Evolutionary conservation across 2,797 vertebrate genomes (phyloP).

Genomic region (Syncerus caffer): DNA sequence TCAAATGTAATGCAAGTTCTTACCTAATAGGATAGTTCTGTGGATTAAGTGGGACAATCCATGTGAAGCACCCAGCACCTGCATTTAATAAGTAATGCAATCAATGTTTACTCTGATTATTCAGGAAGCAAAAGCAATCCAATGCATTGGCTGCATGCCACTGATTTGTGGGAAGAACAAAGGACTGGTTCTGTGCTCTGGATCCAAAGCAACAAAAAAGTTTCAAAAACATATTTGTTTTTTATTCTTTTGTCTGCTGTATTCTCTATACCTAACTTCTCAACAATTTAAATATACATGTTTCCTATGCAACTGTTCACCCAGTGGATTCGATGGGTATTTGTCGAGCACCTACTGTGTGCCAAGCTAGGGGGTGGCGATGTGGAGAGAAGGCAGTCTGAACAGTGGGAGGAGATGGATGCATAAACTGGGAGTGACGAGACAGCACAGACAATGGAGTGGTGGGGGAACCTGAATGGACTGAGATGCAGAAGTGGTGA

Average conservation of each 20-base stretch:
- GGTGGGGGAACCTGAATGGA: not conserved
- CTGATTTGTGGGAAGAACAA: constrained; percentile 75
- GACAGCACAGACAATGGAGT: not conserved
- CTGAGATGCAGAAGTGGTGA: not conserved
- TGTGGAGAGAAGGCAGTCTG: not conserved
- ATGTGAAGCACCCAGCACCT: constrained; percentile 47
- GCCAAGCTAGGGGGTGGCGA: not conserved
- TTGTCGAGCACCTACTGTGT: not conserved
- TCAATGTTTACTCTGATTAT: constrained; percentile 67
- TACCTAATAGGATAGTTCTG: not conserved
- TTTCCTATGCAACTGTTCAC: not conserved
- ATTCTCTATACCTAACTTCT: not conserved
- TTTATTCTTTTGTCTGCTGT: not conserved
- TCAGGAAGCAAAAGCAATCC: constrained; percentile 64
- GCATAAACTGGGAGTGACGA: not conserved
- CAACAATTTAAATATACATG: not conserved
- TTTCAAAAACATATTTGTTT: constrained; percentile 50
- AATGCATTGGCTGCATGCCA: constrained; percentile 58
- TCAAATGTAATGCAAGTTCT: not conserved
- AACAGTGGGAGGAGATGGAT: not conserved
- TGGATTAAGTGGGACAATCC: constrained; percentile 11
- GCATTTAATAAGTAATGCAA: constrained; percentile 66
- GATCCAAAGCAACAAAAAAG: constrained; percentile 56
- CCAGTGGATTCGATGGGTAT: not conserved
- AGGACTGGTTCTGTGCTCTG: constrained; percentile 46